Evolutionary conservation across 2,113 vertebrate species (phyloP), one percentile per base, ranked within the genome.

Genomic region (Scopus umbretta): DNA sequence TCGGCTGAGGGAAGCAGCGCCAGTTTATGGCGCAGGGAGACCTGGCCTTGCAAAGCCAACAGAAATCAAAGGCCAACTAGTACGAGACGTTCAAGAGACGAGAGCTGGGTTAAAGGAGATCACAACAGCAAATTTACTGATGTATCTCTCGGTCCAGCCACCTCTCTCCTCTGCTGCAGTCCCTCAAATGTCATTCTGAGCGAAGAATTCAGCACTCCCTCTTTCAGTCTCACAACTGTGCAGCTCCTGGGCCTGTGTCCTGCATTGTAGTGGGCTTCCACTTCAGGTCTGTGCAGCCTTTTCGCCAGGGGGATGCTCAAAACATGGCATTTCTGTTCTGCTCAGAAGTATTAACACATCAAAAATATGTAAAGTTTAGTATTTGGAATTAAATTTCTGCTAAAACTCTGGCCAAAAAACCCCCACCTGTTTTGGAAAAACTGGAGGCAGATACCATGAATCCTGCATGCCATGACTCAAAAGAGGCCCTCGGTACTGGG

Each of bases 61-160:
- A 3, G 47, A 34, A 27, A 30, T 4, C 20, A 16, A 30, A 45
- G 47, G 26, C 25, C 62, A 30, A 21, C 26, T 1, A 4, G 26
- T 2, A 5, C 2, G 4, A 32, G 21, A 20, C 10, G 2, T 3
- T 20, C 21, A 4, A 3, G 63, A 38, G 30, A 9, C 0, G 3
- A 18, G 50, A 32, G 68, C 32, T 25, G 80, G 34, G 30, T 23
- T 38, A 13, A 7, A 66, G 49, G 63, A 42, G 74, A 43, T 22
- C 8, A 3, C 26, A n/a, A 7, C 2, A 10, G 50, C 2, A 20
- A 34, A 38, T 73, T 67, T 40, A 82, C 29, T 1, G 32, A 32
- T 3, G 29, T 4, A 15, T 22, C 22, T 29, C 30, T 25, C 0
- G 6, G 34, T n/a, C 16, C 56, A 15, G 29, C n/a, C 63, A 38